Conservation (phyloP, 2,797 vertebrate genomes). For the Pangasius djambal region DNA sequence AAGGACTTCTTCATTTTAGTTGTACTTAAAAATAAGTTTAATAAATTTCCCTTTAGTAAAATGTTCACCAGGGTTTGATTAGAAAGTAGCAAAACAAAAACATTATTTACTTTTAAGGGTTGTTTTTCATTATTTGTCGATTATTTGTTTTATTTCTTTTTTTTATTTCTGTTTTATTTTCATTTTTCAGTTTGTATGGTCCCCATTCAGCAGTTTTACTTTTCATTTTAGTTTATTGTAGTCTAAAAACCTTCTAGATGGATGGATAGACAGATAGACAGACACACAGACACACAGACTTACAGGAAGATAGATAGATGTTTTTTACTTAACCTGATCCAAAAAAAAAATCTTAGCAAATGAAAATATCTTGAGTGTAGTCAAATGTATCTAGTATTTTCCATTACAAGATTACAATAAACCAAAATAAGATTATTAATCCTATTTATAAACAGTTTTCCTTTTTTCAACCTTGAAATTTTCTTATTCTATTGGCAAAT, state of each 20-base stretch:
- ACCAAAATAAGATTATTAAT: neutral
- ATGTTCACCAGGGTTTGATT: neutral
- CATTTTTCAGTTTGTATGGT: neutral
- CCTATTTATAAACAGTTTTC: neutral
- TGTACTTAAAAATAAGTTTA: neutral
- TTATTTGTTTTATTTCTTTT: neutral
- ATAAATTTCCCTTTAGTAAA: neutral
- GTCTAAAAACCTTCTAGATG: neutral
- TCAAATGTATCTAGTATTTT: neutral
- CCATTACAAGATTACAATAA: neutral
- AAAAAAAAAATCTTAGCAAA: neutral
- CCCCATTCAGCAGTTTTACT: neutral
- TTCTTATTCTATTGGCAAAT: no score
- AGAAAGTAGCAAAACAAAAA: neutral
- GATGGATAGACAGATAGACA: neutral
- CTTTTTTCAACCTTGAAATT: neutral
- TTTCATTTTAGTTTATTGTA: neutral
- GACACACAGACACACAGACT: neutral
- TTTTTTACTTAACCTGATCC: neutral
- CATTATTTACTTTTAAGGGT: neutral
- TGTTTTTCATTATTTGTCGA: neutral
- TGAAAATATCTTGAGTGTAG: neutral
- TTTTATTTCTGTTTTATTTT: neutral
- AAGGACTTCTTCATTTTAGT: neutral
- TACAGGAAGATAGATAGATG: neutral